Evolutionary conservation across 1,140 invertebrate species (phyloP).

Genomic region (Lineus longissimus): DNA sequence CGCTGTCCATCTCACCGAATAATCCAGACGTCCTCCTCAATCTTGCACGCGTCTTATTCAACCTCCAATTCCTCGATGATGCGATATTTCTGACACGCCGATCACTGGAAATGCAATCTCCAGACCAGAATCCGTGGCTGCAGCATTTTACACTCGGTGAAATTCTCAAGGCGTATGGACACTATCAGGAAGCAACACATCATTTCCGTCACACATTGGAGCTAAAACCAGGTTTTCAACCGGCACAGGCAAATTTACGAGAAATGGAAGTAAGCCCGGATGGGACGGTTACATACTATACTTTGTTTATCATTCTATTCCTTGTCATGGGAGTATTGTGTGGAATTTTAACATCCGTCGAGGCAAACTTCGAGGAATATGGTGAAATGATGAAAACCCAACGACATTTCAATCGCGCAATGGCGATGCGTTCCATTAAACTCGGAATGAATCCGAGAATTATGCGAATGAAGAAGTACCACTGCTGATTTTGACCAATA

Average conservation of each 20-base stretch:
- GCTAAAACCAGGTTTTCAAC: slow-evolving; percentile 76
- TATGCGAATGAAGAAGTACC: slow-evolving; percentile 48
- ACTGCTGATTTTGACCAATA: slow-evolving; percentile 20
- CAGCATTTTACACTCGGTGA: slow-evolving; percentile 79
- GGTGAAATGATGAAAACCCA: slow-evolving; percentile 65
- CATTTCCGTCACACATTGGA: slow-evolving; percentile 76
- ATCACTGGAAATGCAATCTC: slow-evolving; percentile 68
- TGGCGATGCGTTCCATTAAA: slow-evolving; percentile 76
- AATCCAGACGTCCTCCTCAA: slow-evolving; percentile 80
- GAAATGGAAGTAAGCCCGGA: slow-evolving; percentile 56
- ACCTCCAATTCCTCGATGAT: slow-evolving; percentile 81
- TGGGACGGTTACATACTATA: slow-evolving; percentile 60
- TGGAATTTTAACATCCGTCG: slow-evolving; percentile 72
- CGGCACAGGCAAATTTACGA: slow-evolving; percentile 70
- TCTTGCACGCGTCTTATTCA: slow-evolving; percentile 77
- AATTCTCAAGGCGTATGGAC: slow-evolving; percentile 69
- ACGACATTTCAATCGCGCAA: slow-evolving; percentile 77
- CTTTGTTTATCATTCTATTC: slow-evolving; percentile 78
- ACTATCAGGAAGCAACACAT: slow-evolving; percentile 74
- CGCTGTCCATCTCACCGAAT: slow-evolving; percentile 77
- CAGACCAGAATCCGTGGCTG: slow-evolving; percentile 80
- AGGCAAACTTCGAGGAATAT: slow-evolving; percentile 58
- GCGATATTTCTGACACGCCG: slow-evolving; percentile 78
- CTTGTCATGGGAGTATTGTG: slow-evolving; percentile 71
- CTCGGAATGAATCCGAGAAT: slow-evolving; percentile 55